Evolutionary conservation across 2,888 invertebrate genomes (phyloP), one percentile per base, ranked within the genome.

Genomic region (Drosophila infuscata): DNA sequence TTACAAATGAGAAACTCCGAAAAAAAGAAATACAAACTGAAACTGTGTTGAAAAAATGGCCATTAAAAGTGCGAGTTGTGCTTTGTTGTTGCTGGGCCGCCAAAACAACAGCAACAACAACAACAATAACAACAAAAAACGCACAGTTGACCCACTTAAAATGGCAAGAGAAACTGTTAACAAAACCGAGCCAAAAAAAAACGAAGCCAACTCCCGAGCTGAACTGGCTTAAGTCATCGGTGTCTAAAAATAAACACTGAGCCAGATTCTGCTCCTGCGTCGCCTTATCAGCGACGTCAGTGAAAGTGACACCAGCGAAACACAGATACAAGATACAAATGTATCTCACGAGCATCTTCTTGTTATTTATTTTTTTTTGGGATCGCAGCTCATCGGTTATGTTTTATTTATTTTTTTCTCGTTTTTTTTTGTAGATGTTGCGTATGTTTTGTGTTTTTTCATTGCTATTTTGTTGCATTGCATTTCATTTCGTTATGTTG

Each of bases 241-340:
- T 30, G 62, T 76, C 88, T 86, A 89, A 87, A 85, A 85, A 85
- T 86, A 86, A 82, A 74, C 73, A 65, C 58, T 56, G 71, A 46
- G 78, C 70, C 70, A 80, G 83, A 83, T 83, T 83, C 89, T 78
- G 79, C 74, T 76, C 72, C 71, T 70, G 56, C 12, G 52, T 49
- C 59, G 66, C 57, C 59, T 62, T 58, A 71, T 66, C 54, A 76
- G 49, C 38, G 54, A 4, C 29, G 54, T n/a, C 75, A 91, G 92
- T 91, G 91, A 91, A 91, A 92, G 92, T 91, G 86, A 88, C 88
- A 60, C 36, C 9, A 41, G 29, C 46, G 38, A 25, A 35, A 58
- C 36, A 56, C 36, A 56, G 49, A 30, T 46, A 15, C 12, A 25
- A 43, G 68, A 70, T 35, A 59, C 59, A 38, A 38, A 33, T 36